Percentiles rank a stretch among this genome's conserved stretches.
phyloP scores from a whole-genome alignment of 1,140 invertebrate species.

The Drosophila bifasciata region DNA sequence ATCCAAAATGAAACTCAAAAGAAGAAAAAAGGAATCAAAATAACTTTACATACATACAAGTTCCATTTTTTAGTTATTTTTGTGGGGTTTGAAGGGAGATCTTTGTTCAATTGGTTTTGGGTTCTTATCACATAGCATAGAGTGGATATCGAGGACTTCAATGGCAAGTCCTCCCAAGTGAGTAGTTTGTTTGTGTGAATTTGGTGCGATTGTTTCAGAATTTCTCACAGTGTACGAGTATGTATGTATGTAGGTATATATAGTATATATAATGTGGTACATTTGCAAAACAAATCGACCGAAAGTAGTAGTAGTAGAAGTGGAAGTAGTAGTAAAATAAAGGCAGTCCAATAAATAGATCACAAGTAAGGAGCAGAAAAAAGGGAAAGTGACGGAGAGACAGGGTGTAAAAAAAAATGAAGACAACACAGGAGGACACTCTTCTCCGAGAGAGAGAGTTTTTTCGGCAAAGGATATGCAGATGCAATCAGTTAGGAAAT shows the following conservation, averaged over 20 bases:
- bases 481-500: slow-evolving; percentile 16
- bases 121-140: slow-evolving; percentile 43
- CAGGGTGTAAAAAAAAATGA: slow-evolving; percentile 13
- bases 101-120: slow-evolving; percentile 61
- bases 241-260: too few species aligned
- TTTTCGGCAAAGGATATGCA: neutral
- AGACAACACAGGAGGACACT: slow-evolving; percentile 4
- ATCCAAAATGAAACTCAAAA: slow-evolving; percentile 2
- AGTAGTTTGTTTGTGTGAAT: slow-evolving; percentile 64
- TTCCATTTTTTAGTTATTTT: slow-evolving; percentile 18
- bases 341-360: slow-evolving; percentile 61
- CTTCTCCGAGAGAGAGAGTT: slow-evolving; percentile 5
- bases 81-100: slow-evolving; percentile 25
- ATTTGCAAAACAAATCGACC: slow-evolving; percentile 69
- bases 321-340: slow-evolving; percentile 29
- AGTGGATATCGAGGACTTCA: slow-evolving; percentile 16
- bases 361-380: slow-evolving; percentile 32
- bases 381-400: neutral
- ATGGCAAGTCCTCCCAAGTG: slow-evolving; percentile 25
- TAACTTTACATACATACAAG: slow-evolving; percentile 79
- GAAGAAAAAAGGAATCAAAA: slow-evolving; percentile 1
- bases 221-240: slow-evolving; percentile 46
- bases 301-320: slow-evolving; percentile 42
- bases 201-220: slow-evolving; percentile 68
- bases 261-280: slow-evolving; percentile 78